Conservation (phyloP, 2,797 vertebrate species). For the Synaphobranchus kaupii region DNA sequence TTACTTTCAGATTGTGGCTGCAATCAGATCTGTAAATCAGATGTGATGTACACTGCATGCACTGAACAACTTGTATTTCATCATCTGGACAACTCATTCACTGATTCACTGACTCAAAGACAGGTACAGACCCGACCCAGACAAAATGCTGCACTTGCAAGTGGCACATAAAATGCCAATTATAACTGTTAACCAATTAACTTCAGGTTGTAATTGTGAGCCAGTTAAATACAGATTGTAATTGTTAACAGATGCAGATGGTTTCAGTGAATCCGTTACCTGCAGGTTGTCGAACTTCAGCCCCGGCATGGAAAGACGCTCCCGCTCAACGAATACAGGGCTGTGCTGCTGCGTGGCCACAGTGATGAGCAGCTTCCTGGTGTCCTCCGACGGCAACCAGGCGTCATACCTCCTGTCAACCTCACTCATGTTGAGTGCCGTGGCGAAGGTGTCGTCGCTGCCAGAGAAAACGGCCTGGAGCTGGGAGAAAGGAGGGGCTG, state of each 20-base stretch:
- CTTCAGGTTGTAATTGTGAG: neutral
- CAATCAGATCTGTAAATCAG: neutral
- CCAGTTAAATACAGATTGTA: neutral
- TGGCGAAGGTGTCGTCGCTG: slow-evolving; percentile 90
- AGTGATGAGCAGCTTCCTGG: slow-evolving; percentile 80
- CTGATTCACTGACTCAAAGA: neutral
- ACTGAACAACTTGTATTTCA: no score
- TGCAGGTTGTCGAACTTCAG: slow-evolving; percentile 98
- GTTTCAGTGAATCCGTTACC: slow-evolving; percentile 65
- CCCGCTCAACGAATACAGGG: slow-evolving; percentile 80
- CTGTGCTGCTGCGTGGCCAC: slow-evolving; percentile 85
- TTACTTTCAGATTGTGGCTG: neutral
- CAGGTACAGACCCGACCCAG: neutral
- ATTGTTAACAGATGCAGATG: neutral
- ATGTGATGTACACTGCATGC: neutral
- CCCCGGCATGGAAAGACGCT: slow-evolving; percentile 91
- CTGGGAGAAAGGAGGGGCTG: slow-evolving; percentile 76
- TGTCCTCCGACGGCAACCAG: slow-evolving; percentile 89
- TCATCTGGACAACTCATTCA: no score
- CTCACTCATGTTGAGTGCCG: slow-evolving; percentile 92
- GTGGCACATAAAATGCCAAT: neutral
- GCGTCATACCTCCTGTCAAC: slow-evolving; percentile 90
- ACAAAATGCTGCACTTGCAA: neutral
- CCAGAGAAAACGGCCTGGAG: slow-evolving; percentile 90
- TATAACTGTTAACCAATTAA: neutral